phyloP scores from a whole-genome alignment of 2,113 vertebrate genomes.

The Tympanuchus pallidicinctus region DNA sequence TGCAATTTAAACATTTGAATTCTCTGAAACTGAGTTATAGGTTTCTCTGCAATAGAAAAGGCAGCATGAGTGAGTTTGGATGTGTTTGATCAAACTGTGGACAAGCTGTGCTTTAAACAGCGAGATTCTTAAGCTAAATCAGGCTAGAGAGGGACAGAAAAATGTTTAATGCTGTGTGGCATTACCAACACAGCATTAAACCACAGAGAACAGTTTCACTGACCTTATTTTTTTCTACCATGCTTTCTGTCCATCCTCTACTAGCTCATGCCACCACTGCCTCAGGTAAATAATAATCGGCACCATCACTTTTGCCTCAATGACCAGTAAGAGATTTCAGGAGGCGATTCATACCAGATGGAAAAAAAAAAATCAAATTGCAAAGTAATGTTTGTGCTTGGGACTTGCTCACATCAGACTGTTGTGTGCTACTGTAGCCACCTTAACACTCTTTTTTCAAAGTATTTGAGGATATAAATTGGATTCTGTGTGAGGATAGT shows the following conservation, averaged over 20 bases:
- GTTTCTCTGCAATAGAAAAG: neutral
- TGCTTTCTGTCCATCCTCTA: neutral
- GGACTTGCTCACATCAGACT: neutral
- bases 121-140: neutral
- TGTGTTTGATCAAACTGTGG: neutral
- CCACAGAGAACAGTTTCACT: neutral
- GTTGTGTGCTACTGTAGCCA: neutral
- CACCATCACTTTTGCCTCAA: neutral
- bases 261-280: neutral
- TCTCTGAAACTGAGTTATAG: neutral
- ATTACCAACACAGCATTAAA: neutral
- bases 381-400: rapidly evolving
- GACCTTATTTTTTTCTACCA: neutral
- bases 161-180: neutral
- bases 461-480: neutral
- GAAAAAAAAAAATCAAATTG: neutral
- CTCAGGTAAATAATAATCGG: neutral
- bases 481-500: neutral
- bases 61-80: neutral
- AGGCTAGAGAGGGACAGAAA: neutral
- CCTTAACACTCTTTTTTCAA: neutral
- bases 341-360: neutral
- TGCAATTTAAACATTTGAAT: neutral
- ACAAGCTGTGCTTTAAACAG: neutral
- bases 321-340: neutral